Evolutionary conservation across 1,140 invertebrate genomes (phyloP).

Genomic region (Diprion similis): DNA sequence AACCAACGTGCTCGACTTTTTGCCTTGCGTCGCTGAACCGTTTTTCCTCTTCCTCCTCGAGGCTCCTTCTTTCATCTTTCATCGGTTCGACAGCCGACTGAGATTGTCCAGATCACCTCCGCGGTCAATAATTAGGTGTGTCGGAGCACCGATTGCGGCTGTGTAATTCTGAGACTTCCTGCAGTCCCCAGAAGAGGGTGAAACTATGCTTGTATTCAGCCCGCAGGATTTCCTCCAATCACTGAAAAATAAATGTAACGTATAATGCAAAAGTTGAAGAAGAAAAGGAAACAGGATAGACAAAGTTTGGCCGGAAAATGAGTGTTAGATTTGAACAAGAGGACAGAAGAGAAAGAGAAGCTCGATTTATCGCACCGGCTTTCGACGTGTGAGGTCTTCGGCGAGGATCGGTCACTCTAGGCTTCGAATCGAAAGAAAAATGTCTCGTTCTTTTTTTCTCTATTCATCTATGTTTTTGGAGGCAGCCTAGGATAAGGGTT

Average conservation of each 20-base stretch:
- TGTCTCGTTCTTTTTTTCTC: background rate
- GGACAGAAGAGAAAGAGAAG: no score
- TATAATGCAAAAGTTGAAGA: no score
- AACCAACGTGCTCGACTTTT: background rate
- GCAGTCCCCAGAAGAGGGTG: background rate
- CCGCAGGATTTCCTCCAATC: no score
- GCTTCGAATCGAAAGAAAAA: background rate
- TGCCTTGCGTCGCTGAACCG: background rate
- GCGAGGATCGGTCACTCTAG: background rate
- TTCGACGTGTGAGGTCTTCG: background rate
- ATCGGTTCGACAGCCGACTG: conserved; percentile 13
- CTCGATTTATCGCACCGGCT: background rate
- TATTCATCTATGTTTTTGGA: background rate
- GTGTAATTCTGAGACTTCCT: conserved; percentile 9
- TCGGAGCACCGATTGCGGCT: conserved; percentile 29
- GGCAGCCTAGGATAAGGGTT: background rate
- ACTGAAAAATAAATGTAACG: no score
- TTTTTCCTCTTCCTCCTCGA: background rate
- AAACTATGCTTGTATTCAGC: no score
- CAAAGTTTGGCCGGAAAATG: no score
- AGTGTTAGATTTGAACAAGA: no score
- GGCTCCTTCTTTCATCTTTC: background rate
- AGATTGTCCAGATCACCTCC: conserved; percentile 36
- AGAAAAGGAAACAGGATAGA: no score
- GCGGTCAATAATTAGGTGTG: conserved; percentile 29